Evolutionary conservation across 2,888 invertebrate genomes (phyloP), one percentile per base, ranked within the genome.

Genomic region (Germaria angustata): DNA sequence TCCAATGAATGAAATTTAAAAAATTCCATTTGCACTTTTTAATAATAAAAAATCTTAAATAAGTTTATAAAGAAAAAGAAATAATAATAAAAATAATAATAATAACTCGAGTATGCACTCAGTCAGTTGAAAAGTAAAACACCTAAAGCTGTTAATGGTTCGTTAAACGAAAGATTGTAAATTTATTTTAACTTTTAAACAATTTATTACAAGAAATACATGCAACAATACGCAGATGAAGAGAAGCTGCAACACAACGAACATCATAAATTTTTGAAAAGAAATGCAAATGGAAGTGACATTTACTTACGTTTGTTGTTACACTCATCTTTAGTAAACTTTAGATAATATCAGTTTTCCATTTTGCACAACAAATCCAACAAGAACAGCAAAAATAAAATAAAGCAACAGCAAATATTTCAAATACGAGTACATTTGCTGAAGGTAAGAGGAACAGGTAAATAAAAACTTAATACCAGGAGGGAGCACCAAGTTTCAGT

Each of bases 241-340:
- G 15, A 15, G 32, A 53, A 63, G 22, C 53, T 36, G 22, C 65
- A 44, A 9, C 22, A 22, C 22, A 44, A 44, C 57, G 57, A 77
- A 75, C 41, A 69, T 81, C 75, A 81, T 81, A 84, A 81, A 84
- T 84, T 66, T 84, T 84, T 83, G 32, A 81, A 80, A 69, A 80
- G 68, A 49, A 77, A 76, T 79, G 84, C 81, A 81, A 84, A 84
- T 84, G 79, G 78, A 81, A 81, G 75, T 84, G 80, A 82, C 73
- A 82, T 82, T 76, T 77, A 71, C 71, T 57, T 57, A 66, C 59
- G 65, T 34, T 66, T 36, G 17, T 36, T 75, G 55, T 41, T 46
- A 15, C 28, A 24, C 11, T 63, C n/a, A 24, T 53, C 44, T 53
- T 61, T 24, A 41, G 32, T 15, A 22, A 65, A 69, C 68, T 80